Conservation (phyloP, 1,140 invertebrate species). For the Catajapyx aquilonaris region DNA sequence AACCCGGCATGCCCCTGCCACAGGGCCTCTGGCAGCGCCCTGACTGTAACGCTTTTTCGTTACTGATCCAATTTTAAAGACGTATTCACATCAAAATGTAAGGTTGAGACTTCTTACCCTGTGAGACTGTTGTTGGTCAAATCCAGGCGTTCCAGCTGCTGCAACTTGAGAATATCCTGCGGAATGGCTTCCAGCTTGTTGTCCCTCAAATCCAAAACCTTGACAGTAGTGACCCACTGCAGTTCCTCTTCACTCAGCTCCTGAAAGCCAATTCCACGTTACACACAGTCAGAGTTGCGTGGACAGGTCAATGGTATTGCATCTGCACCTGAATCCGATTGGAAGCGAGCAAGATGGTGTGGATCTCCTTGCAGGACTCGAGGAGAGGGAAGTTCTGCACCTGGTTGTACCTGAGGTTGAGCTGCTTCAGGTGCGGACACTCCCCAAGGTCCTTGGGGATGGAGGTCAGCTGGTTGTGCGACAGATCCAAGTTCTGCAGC, state of each 20-base stretch:
- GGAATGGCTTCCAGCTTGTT: conserved; percentile 51
- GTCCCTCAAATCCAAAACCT: conserved; percentile 47
- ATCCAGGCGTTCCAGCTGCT: conserved; percentile 55
- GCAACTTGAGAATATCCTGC: conserved; percentile 48
- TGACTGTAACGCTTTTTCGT: too few species aligned
- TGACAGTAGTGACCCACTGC: conserved; percentile 15
- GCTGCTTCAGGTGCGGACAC: conserved; percentile 35
- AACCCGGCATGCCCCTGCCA: too few species aligned
- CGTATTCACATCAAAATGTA: background rate
- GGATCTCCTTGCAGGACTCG: background rate
- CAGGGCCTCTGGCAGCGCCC: too few species aligned
- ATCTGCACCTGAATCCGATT: background rate
- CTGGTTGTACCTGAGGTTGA: background rate
- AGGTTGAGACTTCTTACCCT: conserved; percentile 27
- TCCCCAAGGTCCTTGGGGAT: conserved; percentile 47
- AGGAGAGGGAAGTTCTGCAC: background rate
- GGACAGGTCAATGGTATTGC: background rate
- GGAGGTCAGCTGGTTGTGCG: conserved; percentile 30
- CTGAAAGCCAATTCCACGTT: conserved; percentile 1
- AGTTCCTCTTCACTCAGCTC: conserved; percentile 18
- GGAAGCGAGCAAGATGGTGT: background rate
- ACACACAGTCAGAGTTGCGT: background rate
- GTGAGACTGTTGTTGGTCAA: conserved; percentile 58
- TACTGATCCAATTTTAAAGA: too few species aligned
- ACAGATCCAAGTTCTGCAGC: conserved; percentile 31